A percentile compares a stretch with the other conserved stretches of the same genome.
Conservation (phyloP, 2,797 vertebrate species). For the Gadopsis bispinosus region DNA sequence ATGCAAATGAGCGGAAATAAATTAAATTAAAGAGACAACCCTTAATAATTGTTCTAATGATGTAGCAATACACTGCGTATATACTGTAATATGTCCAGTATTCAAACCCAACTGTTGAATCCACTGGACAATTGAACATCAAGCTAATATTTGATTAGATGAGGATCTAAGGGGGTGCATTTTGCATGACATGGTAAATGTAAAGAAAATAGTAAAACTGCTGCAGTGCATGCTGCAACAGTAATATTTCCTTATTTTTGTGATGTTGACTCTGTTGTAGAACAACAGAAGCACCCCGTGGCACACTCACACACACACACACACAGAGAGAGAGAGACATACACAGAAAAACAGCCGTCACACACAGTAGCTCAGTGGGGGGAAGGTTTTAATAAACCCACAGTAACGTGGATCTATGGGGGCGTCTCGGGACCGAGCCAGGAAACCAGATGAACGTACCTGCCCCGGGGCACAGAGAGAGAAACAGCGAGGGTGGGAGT, state of each 20-base stretch:
- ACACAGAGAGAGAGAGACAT: conserved; percentile 12
- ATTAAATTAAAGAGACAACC: conserved; percentile 20
- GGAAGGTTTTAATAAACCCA: conserved; percentile 83
- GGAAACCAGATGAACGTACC: conserved; percentile 81
- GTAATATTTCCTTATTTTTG: conserved; percentile 49
- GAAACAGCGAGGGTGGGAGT: conserved; percentile 45
- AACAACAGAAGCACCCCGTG: conserved; percentile 67
- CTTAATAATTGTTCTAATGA: conserved; percentile 8
- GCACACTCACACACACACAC: conserved; percentile 37
- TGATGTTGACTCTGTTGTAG: conserved; percentile 51
- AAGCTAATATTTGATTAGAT: conserved; percentile 46
- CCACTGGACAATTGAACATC: conserved; percentile 6
- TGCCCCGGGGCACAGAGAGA: conserved; percentile 70
- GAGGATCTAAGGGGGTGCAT: conserved; percentile 31
- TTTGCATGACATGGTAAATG: background rate
- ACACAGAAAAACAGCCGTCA: conserved; percentile 53
- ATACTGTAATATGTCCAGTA: background rate
- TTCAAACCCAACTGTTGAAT: background rate
- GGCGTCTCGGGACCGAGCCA: conserved; percentile 78
- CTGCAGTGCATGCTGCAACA: conserved; percentile 30
- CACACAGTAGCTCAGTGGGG: conserved; percentile 72
- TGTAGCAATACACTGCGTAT: background rate
- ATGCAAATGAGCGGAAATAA: conserved; percentile 1
- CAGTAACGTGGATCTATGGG: conserved; percentile 76
- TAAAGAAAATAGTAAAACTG: conserved; percentile 14